Percentiles rank a stretch among this genome's conserved stretches.
These are phyloP conservation scores for Nycteola revayana DNA, from an alignment of 2,888 invertebrate genomes.

Conservation along the genomic window DNA sequence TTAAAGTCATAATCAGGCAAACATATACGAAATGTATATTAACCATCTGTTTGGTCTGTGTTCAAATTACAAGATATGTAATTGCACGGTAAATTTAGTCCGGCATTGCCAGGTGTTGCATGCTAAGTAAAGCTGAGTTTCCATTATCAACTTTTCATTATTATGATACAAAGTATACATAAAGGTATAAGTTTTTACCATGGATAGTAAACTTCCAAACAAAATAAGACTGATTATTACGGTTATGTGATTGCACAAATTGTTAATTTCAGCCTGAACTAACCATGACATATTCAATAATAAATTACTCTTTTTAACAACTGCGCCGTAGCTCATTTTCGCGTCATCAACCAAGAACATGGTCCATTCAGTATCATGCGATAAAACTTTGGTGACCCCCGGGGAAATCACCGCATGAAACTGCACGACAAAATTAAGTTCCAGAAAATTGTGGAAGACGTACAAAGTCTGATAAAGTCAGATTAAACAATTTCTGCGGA, in stretches of 20 bases:
- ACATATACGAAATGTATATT: too few species aligned
- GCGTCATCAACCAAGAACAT: conserved; percentile 25
- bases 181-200: too few species aligned
- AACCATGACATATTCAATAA: too few species aligned
- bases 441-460: conserved; percentile 14
- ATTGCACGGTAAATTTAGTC: neutral
- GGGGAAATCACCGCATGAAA: conserved; percentile 38
- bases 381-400: conserved; percentile 34
- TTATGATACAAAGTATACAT: too few species aligned
- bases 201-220: too few species aligned
- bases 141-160: conserved; percentile 12
- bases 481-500: conserved; percentile 16
- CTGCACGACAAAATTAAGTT: conserved; percentile 32
- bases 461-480: neutral
- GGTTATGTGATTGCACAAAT: too few species aligned
- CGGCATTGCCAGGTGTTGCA: conserved; percentile 18
- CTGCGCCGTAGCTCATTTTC: neutral
- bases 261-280: too few species aligned
- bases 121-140: conserved; percentile 12
- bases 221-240: too few species aligned
- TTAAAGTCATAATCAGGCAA: too few species aligned
- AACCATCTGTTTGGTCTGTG: conserved; percentile 18
- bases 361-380: conserved; percentile 15
- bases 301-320: too few species aligned
- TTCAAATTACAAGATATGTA: conserved; percentile 12